Evolutionary conservation across 2,888 invertebrate genomes (phyloP).

Genomic region (Epinotia ramella): DNA sequence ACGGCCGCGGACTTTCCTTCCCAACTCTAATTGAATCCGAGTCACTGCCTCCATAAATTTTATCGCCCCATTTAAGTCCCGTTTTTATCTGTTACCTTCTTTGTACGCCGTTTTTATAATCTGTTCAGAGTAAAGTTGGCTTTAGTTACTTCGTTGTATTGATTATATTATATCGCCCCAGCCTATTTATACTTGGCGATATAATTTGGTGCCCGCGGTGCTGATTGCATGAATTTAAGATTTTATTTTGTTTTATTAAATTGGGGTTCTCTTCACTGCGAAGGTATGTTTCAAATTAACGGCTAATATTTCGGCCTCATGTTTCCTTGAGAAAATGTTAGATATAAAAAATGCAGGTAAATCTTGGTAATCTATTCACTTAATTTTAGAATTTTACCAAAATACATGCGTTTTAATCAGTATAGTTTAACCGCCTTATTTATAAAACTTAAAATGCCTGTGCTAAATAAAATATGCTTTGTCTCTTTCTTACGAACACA

Average conservation of each 20-base stretch:
- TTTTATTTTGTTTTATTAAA: constrained; percentile 10
- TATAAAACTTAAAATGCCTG: too few relatives aligned
- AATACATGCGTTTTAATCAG: too few relatives aligned
- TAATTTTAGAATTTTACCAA: too few relatives aligned
- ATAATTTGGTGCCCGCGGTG: constrained; percentile 2
- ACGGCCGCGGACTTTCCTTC: constrained; percentile 48
- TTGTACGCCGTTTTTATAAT: constrained; percentile 56
- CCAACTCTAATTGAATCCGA: constrained; percentile 64
- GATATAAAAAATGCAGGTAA: neutral
- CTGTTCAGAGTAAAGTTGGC: constrained; percentile 17
- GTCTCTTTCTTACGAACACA: too few relatives aligned
- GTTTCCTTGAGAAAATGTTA: neutral
- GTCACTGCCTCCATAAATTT: constrained; percentile 63
- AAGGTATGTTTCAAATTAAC: neutral
- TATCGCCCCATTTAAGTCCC: constrained; percentile 63
- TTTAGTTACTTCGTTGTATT: constrained; percentile 6
- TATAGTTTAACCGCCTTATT: too few relatives aligned
- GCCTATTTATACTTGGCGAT: neutral
- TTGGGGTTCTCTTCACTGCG: neutral
- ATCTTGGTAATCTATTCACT: too few relatives aligned
- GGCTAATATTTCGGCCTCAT: neutral
- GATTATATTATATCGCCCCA: neutral
- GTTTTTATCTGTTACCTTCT: constrained; percentile 58
- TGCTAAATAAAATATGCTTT: too few relatives aligned
- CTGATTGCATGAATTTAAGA: neutral